Base-by-base conservation (phyloP, 2,113 vertebrate genomes). In the Elephas maximus region DNA sequence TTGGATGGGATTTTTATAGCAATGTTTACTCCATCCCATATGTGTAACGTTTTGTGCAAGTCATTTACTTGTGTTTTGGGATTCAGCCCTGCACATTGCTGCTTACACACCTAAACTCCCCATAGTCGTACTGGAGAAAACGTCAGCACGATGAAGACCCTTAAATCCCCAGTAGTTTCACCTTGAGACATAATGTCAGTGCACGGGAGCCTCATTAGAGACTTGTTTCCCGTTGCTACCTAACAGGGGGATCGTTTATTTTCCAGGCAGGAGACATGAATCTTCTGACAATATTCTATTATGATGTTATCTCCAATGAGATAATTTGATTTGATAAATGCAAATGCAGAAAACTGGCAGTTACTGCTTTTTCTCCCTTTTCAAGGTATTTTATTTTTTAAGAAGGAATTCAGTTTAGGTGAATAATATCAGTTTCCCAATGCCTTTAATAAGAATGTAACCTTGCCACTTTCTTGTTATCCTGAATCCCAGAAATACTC, bases 321-420 rank as follows among this genome's bases (percentile, higher is more conserved):
- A 96, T 97, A 97, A 97, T 96, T 97, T 91, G 30, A 69, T 95
- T 96, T 98, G 96, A 98, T 98, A 77, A 96, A 95, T 97, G 67
- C 63, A 90, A 60, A 80, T 94, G 69, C 0, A 2, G 76, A 90
- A 96, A 53, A 97, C 67, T 97, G 96, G 76, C 80, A 97, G 86
- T 93, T 95, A 90, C n/a, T 97, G 44, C 8, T 8, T 95, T 84
- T 96, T 97, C 93, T 93, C 67, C 44, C 17, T 91, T 95, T 98
- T 88, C 45, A 62, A 45, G 92, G 20, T 23, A 41, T 41, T 74
- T 74, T 44, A 81, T 78, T 30, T 44, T 7, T 97, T 98, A 77
- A 79, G 91, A 91, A 15, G 51, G 11, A 95, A 97, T 83, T 93
- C 24, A 28, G 1, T 90, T 53, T 90, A 91, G 28, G 9, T 23